These are phyloP conservation scores for Clepsis dumicolana DNA, from an alignment of 2,888 invertebrate genomes.

Conservation along the genomic window DNA sequence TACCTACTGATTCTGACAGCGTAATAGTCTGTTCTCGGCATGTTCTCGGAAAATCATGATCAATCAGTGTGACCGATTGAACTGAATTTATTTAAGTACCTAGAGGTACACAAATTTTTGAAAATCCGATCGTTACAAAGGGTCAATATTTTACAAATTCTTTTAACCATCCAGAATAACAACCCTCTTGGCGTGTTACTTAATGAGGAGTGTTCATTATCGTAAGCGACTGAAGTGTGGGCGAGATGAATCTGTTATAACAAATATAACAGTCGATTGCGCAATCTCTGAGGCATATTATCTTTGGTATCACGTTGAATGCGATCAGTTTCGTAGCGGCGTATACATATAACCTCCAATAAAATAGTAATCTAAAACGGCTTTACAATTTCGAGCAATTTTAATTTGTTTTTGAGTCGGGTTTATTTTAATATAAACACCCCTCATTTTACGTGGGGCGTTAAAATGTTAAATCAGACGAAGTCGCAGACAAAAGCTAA, in stretches of 20 bases:
- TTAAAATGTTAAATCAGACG: no score
- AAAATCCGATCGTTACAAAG: background rate
- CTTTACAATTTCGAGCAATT: no score
- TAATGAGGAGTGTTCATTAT: slow-evolving; percentile 9
- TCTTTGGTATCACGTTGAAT: background rate
- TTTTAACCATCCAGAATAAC: background rate
- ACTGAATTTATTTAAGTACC: slow-evolving; percentile 1
- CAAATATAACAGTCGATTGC: background rate
- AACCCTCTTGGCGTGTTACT: slow-evolving; percentile 7
- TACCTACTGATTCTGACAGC: no score
- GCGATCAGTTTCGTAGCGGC: background rate
- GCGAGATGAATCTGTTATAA: background rate
- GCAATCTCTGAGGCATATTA: background rate
- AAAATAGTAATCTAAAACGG: background rate
- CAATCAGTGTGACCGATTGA: background rate
- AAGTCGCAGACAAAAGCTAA: no score
- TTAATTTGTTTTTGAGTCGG: no score
- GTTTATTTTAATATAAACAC: no score
- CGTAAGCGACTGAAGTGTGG: background rate
- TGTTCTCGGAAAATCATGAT: background rate
- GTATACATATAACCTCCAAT: background rate
- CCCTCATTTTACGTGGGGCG: no score
- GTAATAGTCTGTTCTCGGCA: no score
- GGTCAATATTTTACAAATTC: slow-evolving; percentile 1
- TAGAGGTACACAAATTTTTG: background rate